phyloP scores from a whole-genome alignment of 2,113 vertebrate species.

The Megalops atlanticus region DNA sequence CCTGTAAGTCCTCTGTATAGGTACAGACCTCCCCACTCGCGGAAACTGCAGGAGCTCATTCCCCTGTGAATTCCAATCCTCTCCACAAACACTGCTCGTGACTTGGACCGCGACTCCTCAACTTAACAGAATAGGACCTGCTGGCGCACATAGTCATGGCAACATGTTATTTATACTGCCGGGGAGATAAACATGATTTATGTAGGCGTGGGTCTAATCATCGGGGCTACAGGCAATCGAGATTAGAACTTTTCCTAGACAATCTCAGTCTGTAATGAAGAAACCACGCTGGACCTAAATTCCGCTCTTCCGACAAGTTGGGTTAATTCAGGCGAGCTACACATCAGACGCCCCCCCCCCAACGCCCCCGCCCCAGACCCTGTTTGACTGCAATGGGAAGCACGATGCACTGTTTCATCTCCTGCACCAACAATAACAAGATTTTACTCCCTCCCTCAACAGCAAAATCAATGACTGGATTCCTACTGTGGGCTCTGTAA shows the following conservation, averaged over 20 bases:
- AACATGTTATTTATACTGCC: conserved; percentile 26
- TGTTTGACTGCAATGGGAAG: neutral
- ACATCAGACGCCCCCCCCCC: neutral
- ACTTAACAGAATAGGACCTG: neutral
- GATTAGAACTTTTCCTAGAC: conserved; percentile 1
- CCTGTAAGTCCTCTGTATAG: too few relatives aligned
- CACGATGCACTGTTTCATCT: conserved; percentile 18
- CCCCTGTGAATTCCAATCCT: neutral
- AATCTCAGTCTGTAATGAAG: neutral
- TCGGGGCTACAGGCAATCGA: neutral
- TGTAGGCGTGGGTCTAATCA: conserved; percentile 14
- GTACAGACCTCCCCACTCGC: too few relatives aligned
- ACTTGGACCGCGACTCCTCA: neutral
- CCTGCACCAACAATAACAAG: conserved; percentile 21
- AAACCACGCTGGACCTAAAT: neutral
- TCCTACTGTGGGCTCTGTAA: neutral
- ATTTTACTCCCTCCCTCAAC: neutral
- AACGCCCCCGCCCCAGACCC: neutral
- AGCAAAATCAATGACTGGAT: conserved; percentile 4
- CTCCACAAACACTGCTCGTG: neutral
- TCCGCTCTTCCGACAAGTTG: neutral
- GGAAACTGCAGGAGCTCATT: too few relatives aligned
- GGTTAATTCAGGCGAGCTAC: neutral
- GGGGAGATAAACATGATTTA: conserved; percentile 12
- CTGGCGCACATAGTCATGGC: conserved; percentile 24